Conservation (phyloP, 2,888 invertebrate species). For the Melanophora roralis region DNA sequence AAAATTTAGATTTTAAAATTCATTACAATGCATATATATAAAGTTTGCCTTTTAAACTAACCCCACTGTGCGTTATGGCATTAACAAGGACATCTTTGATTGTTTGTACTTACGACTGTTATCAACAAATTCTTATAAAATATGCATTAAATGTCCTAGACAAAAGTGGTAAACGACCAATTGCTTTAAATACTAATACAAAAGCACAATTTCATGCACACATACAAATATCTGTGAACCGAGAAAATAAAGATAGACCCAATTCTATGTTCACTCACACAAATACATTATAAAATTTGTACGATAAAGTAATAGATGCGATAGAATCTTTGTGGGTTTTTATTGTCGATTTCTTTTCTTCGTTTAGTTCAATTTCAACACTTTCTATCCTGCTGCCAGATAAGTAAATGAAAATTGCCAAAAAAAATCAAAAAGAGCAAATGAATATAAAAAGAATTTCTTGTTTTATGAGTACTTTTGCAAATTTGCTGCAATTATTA, state of each 20-base stretch:
- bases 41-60: too few relatives aligned
- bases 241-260: neutral
- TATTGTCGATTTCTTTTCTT: neutral
- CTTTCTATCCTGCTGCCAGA: neutral
- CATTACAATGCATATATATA: too few relatives aligned
- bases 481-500: slow-evolving; percentile 48
- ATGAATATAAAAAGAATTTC: slow-evolving; percentile 7
- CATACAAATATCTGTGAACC: neutral
- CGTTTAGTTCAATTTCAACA: slow-evolving; percentile 14
- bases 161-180: slow-evolving; percentile 51
- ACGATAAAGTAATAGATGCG: neutral
- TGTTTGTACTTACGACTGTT: slow-evolving; percentile 5
- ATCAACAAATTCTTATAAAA: slow-evolving; percentile 49
- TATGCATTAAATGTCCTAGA: slow-evolving; percentile 53
- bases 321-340: slow-evolving; percentile 29
- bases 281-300: neutral
- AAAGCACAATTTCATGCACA: neutral
- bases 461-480: slow-evolving; percentile 16
- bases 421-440: neutral
- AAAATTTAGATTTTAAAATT: too few relatives aligned
- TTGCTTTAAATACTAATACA: slow-evolving; percentile 44
- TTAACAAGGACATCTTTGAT: neutral
- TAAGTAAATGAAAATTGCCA: slow-evolving; percentile 18
- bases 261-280: neutral
- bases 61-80: slow-evolving; percentile 13